A percentile compares a stretch with the other conserved stretches of the same genome.
Evolutionary conservation across 2,797 vertebrate genomes (phyloP).

Genomic region (Fringilla coelebs): DNA sequence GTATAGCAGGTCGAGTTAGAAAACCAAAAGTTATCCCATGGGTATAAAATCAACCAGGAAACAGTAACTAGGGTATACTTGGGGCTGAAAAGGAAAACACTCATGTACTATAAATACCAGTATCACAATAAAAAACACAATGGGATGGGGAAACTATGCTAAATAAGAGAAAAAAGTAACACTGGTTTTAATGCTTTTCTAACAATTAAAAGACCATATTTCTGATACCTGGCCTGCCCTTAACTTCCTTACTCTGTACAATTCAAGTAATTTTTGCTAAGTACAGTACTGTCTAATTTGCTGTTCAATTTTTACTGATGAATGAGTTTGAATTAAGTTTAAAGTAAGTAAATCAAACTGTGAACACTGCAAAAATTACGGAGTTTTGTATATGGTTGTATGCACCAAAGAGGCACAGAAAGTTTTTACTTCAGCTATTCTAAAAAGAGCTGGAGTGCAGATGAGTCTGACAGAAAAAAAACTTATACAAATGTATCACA

Average conservation of each 20-base stretch:
- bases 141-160: background rate
- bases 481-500: background rate
- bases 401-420: background rate
- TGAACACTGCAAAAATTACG: background rate
- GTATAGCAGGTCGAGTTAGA: background rate
- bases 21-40: background rate
- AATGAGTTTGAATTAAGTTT: background rate
- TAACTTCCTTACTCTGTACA: background rate
- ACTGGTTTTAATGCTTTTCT: background rate
- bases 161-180: background rate
- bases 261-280: background rate
- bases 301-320: background rate
- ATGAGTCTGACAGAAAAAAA: background rate
- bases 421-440: background rate
- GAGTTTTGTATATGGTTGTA: background rate
- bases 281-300: background rate
- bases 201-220: background rate
- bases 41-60: background rate
- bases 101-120: background rate
- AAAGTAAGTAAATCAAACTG: background rate
- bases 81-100: background rate
- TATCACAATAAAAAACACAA: background rate
- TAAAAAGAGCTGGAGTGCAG: conserved; percentile 14
- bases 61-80: background rate
- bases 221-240: background rate